Percentiles rank a stretch among this genome's conserved stretches.
phyloP scores from a whole-genome alignment of 2,113 vertebrate species.

The Cinclus mexicanus region DNA sequence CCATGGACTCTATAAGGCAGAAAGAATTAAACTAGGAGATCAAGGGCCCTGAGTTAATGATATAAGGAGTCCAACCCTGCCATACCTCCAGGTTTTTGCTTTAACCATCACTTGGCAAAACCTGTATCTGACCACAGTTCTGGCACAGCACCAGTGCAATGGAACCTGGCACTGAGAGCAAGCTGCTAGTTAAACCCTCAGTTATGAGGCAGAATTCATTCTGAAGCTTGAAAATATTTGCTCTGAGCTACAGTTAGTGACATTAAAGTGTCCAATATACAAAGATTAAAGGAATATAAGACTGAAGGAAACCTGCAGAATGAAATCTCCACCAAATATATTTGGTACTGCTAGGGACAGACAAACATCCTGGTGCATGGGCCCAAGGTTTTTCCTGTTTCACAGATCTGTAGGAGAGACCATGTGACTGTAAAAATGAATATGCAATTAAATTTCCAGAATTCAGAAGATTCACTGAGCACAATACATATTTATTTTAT shows the following conservation, averaged over 20 bases:
- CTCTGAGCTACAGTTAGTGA: not conserved
- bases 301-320: not conserved
- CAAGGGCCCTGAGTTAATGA: not conserved
- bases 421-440: not conserved
- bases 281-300: not conserved
- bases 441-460: not conserved
- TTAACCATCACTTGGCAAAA: not conserved
- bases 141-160: not conserved
- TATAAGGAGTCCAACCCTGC: not conserved
- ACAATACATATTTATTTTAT: not conserved
- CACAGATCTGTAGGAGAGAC: not conserved
- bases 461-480: not conserved
- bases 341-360: not conserved
- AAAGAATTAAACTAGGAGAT: not conserved
- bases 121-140: fast-evolving
- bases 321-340: not conserved
- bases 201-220: not conserved
- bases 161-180: not conserved
- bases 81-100: not conserved
- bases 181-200: not conserved
- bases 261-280: not conserved
- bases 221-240: not conserved
- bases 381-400: not conserved
- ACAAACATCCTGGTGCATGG: not conserved
- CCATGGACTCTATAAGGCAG: not conserved